Conservation (phyloP, 2,888 invertebrate genomes). For the Thelaira solivaga region DNA sequence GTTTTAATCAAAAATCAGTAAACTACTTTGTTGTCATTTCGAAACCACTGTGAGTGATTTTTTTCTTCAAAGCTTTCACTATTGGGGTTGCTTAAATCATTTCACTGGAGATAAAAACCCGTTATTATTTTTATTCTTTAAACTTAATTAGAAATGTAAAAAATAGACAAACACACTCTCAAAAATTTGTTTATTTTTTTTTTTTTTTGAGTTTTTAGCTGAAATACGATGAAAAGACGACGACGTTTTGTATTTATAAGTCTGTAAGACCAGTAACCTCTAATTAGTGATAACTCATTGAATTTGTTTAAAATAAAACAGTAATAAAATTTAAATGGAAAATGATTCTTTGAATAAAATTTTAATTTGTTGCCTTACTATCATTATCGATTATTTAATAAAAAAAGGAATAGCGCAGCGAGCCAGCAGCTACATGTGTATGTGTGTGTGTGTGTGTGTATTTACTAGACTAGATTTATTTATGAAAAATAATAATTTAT, state of each 20-base stretch:
- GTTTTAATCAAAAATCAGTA: no score
- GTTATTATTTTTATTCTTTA: not conserved
- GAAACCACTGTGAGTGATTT: slow-evolving; percentile 7
- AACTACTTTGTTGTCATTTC: no score
- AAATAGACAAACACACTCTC: not conserved
- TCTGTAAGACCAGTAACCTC: slow-evolving; percentile 44
- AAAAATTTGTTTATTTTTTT: no score
- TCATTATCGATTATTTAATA: slow-evolving; percentile 16
- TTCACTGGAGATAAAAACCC: not conserved
- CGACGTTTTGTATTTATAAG: slow-evolving; percentile 17
- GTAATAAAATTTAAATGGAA: not conserved
- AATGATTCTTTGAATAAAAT: slow-evolving; percentile 14
- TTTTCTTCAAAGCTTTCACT: not conserved
- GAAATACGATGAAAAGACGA: slow-evolving; percentile 23
- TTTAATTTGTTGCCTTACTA: not conserved
- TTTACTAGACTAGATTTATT: no score
- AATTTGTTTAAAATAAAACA: slow-evolving; percentile 18
- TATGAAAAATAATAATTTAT: no score
- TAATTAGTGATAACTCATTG: slow-evolving; percentile 56
- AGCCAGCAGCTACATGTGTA: no score
- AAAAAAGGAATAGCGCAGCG: no score
- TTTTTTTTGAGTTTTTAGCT: no score
- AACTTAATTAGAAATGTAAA: slow-evolving; percentile 18
- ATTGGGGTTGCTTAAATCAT: slow-evolving; percentile 24
- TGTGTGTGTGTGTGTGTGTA: no score